A percentile compares a stretch with the other conserved stretches of the same genome.
These are phyloP conservation scores for Vesta saturnalis DNA, from an alignment of 2,888 invertebrate species.

Conservation along the genomic window DNA sequence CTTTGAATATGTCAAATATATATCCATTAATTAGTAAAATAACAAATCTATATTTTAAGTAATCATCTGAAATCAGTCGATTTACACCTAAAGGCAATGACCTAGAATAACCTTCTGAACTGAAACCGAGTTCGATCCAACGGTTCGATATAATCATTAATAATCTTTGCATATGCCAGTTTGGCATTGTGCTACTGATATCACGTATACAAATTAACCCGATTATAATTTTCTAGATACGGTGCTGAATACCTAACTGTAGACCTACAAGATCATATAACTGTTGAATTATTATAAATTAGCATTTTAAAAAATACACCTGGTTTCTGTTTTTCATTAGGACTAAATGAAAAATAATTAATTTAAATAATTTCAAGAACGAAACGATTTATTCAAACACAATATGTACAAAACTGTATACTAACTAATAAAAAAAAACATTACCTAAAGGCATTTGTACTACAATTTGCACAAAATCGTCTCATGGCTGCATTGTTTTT, in stretches of 20 bases:
- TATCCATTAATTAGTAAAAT: conserved; percentile 13
- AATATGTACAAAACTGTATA: conserved; percentile 37
- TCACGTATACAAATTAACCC: background rate
- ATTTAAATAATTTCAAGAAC: conserved; percentile 17
- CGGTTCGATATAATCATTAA: conserved; percentile 41
- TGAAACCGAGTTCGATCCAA: conserved; percentile 45
- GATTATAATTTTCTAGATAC: background rate
- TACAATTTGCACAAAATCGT: conserved; percentile 41
- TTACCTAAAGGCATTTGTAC: conserved; percentile 46
- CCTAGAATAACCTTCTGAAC: conserved; percentile 57
- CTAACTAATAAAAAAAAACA: conserved; percentile 42
- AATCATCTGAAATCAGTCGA: conserved; percentile 10
- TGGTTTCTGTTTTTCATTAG: too few species aligned
- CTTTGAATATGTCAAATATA: background rate
- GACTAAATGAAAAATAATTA: too few species aligned
- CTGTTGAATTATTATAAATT: background rate
- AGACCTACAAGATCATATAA: background rate
- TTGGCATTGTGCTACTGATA: background rate
- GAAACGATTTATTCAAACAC: conserved; percentile 39
- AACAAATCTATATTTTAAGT: background rate
- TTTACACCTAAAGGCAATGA: conserved; percentile 51
- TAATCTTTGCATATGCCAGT: conserved; percentile 23
- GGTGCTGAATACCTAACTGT: conserved; percentile 1
- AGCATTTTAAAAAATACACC: background rate
- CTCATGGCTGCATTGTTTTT: conserved; percentile 27